Evolutionary conservation across 2,888 invertebrate species (phyloP).

Genomic region (Meteorus cinctellus): DNA sequence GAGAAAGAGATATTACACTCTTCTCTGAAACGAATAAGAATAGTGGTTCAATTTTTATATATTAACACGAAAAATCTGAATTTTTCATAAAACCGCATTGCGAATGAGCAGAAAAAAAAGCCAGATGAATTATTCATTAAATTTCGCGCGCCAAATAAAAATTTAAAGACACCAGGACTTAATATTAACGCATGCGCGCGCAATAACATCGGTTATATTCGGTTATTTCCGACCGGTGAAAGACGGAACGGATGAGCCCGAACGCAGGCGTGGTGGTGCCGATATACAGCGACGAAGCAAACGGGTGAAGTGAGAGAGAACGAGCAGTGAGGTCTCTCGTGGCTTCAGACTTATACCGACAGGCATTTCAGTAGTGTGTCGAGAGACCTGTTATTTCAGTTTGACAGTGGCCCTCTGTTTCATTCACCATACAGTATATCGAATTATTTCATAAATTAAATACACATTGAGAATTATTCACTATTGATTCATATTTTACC

Average conservation of each 20-base stretch:
- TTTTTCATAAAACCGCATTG: too few relatives aligned
- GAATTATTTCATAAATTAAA: neutral
- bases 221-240: slow-evolving; percentile 54
- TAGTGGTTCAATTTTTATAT: neutral
- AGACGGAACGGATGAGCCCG: slow-evolving; percentile 42
- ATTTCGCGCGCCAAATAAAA: neutral
- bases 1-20: neutral
- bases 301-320: slow-evolving; percentile 44
- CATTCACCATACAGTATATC: too few relatives aligned
- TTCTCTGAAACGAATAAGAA: neutral
- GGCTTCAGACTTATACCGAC: slow-evolving; percentile 6
- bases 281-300: slow-evolving; percentile 51
- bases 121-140: neutral
- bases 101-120: too few relatives aligned
- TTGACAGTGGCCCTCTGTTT: slow-evolving; percentile 44
- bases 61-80: neutral
- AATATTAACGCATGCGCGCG: slow-evolving; percentile 18
- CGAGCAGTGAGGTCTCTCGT: slow-evolving; percentile 31
- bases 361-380: slow-evolving; percentile 43
- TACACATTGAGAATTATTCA: too few relatives aligned
- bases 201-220: slow-evolving; percentile 28
- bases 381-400: slow-evolving; percentile 54
- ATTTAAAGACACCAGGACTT: neutral
- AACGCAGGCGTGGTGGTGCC: slow-evolving; percentile 56
- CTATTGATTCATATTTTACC: too few relatives aligned